Percentiles rank a stretch among this genome's conserved stretches.
phyloP scores from a whole-genome alignment of 2,888 invertebrate species.

The Selenia dentaria region DNA sequence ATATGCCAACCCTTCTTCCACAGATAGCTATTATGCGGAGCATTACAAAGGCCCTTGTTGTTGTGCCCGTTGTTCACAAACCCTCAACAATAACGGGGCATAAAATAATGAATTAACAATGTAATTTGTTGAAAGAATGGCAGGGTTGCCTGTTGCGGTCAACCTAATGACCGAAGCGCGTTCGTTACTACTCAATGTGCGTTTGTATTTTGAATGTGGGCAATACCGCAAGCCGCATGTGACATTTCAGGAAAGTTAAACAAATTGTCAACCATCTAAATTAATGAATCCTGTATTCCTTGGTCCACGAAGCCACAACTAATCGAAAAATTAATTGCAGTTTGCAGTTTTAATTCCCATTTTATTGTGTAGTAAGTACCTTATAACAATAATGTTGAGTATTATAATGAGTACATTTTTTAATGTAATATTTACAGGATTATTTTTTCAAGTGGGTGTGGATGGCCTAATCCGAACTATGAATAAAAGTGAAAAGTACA shows the following conservation, averaged over 20 bases:
- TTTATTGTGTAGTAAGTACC: too few relatives aligned
- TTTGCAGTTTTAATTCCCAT: slow-evolving; percentile 14
- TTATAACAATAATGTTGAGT: too few relatives aligned
- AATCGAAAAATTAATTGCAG: slow-evolving; percentile 8
- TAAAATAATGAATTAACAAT: slow-evolving; percentile 51
- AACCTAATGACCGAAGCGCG: slow-evolving; percentile 48
- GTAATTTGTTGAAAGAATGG: slow-evolving; percentile 52
- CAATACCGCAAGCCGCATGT: slow-evolving; percentile 44
- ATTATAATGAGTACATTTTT: too few relatives aligned
- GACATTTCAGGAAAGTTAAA: slow-evolving; percentile 45
- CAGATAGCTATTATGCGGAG: slow-evolving; percentile 5
- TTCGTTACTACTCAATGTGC: slow-evolving; percentile 39
- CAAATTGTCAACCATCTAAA: slow-evolving; percentile 9
- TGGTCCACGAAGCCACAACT: not conserved
- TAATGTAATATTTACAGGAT: too few relatives aligned
- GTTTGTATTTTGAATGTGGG: slow-evolving; percentile 17
- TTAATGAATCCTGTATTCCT: slow-evolving; percentile 32
- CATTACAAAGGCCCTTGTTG: slow-evolving; percentile 17
- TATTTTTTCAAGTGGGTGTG: too few relatives aligned
- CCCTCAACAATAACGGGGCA: slow-evolving; percentile 31
- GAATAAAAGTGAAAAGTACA: too few relatives aligned
- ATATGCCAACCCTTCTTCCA: not conserved
- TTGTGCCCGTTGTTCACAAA: slow-evolving; percentile 8
- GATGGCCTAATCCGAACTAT: too few relatives aligned
- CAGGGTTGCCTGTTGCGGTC: slow-evolving; percentile 42